These are phyloP conservation scores for Campaea margaritaria DNA, from an alignment of 2,888 invertebrate species.

Conservation along the genomic window DNA sequence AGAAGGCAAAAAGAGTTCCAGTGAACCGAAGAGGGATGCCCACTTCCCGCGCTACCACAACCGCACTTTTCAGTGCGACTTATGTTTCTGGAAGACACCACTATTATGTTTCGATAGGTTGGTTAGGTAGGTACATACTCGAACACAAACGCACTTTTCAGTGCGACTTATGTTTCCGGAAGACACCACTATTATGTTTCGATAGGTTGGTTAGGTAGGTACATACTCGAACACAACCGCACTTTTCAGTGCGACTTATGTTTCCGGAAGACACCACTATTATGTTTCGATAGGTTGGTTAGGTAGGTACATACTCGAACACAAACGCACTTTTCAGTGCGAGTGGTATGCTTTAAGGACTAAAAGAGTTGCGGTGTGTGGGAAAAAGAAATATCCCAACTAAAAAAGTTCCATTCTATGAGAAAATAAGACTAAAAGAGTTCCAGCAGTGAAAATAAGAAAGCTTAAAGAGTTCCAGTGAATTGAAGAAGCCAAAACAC, in stretches of 20 bases:
- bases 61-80: slow-evolving; percentile 8
- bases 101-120: too few relatives aligned
- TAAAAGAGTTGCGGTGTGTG: too few relatives aligned
- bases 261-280: background rate
- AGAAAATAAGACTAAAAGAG: too few relatives aligned
- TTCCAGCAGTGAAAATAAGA: too few relatives aligned
- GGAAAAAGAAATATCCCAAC: too few relatives aligned
- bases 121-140: too few relatives aligned
- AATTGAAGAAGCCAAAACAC: background rate
- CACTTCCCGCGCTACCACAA: background rate
- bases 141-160: slow-evolving; percentile 26
- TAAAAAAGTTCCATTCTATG: too few relatives aligned
- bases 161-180: slow-evolving; percentile 7
- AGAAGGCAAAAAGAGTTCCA: background rate
- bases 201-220: too few relatives aligned
- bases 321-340: slow-evolving; percentile 3
- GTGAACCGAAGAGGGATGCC: background rate
- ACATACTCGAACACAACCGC: slow-evolving; percentile 6
- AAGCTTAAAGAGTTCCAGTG: background rate
- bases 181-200: background rate
- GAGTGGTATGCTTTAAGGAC: background rate
- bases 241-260: slow-evolving; percentile 26
- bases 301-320: background rate
- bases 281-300: too few relatives aligned
- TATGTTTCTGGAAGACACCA: slow-evolving; percentile 1